Evolutionary conservation across 2,113 vertebrate species (phyloP).

Genomic region (Callorhinus ursinus): DNA sequence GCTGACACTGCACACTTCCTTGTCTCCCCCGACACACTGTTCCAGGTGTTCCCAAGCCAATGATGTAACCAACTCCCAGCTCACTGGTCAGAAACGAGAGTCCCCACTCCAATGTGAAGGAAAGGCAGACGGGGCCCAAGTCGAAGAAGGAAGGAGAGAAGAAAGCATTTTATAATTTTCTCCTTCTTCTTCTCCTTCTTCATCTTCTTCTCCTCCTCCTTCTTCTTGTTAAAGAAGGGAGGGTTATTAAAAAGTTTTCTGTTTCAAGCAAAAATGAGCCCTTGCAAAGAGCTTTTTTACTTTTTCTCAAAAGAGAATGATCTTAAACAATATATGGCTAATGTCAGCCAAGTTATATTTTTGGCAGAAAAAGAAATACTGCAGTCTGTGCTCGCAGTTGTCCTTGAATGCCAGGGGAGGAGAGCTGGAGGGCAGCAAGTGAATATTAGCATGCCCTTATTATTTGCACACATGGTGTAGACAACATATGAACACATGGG

Average conservation of each 20-base stretch:
- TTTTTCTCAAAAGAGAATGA: constrained; percentile 28
- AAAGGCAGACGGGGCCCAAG: background rate
- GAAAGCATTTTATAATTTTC: background rate
- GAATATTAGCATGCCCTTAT: fast-evolving
- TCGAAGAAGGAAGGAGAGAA: background rate
- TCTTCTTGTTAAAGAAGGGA: background rate
- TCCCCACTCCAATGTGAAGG: background rate
- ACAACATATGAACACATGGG: fast-evolving
- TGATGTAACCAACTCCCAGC: background rate
- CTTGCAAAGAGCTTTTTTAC: constrained; percentile 20
- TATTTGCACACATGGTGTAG: fast-evolving
- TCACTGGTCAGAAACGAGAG: background rate
- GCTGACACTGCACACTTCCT: background rate
- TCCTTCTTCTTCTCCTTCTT: background rate
- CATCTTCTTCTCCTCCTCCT: background rate
- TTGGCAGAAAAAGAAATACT: background rate
- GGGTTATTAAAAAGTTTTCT: background rate
- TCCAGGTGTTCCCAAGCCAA: background rate
- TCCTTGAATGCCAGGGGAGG: background rate
- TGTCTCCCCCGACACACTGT: background rate
- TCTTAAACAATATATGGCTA: background rate
- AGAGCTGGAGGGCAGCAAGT: background rate
- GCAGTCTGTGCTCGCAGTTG: background rate
- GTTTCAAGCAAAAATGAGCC: background rate
- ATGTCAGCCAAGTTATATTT: background rate